Evolutionary conservation across 37 sponge, comb jelly and placozoan genomes (phyloP).

Genomic region (Hormiphora californensis): DNA sequence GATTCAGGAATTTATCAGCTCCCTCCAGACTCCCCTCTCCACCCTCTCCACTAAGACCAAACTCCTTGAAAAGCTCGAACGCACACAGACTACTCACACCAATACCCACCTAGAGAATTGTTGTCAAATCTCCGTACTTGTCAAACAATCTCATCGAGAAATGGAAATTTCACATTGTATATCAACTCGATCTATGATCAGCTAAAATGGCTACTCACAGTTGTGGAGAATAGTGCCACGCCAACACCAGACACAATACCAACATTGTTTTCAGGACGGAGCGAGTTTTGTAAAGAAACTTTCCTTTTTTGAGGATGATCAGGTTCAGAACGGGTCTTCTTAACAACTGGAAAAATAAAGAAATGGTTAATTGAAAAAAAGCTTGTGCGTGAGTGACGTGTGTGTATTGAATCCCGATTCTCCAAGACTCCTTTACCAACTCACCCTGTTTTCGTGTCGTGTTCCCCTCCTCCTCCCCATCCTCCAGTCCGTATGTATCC

Average conservation of each 20-base stretch:
- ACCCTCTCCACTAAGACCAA: neutral
- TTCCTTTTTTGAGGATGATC: no score
- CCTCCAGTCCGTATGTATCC: slow-evolving; percentile 8
- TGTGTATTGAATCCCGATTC: no score
- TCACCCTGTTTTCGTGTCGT: no score
- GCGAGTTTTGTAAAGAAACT: no score
- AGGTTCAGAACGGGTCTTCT: no score
- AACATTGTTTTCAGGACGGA: no score
- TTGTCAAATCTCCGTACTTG: neutral
- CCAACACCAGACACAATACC: neutral
- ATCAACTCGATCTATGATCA: neutral
- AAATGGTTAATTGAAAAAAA: no score
- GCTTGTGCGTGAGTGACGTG: no score
- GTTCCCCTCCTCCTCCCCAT: neutral
- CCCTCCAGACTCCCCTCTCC: neutral
- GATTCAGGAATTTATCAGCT: neutral
- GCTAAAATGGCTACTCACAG: no score
- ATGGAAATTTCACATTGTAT: neutral
- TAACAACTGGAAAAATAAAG: no score
- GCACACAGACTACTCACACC: slow-evolving; percentile 39
- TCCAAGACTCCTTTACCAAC: no score
- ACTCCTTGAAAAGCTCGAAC: slow-evolving; percentile 43
- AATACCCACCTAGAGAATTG: slow-evolving; percentile 18
- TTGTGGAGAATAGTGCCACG: neutral
- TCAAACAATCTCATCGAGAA: neutral